phyloP scores from a whole-genome alignment of 1,140 invertebrate species.

The Littorina saxatilis region DNA sequence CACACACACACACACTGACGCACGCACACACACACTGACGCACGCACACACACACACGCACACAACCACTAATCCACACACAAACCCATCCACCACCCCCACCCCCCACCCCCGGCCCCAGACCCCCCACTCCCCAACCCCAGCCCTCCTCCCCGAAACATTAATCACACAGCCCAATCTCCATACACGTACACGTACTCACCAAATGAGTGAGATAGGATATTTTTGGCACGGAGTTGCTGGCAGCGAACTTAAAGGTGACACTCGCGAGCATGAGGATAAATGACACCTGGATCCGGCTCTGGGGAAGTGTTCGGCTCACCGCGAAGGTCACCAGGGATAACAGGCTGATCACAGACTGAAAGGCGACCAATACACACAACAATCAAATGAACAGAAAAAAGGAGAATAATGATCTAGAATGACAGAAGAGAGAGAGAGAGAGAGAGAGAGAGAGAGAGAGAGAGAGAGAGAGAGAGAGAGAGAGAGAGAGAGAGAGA shows the following conservation, averaged over 20 bases:
- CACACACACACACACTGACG: background rate
- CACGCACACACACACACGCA: too few species aligned
- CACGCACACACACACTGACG: too few species aligned
- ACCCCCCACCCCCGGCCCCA: background rate
- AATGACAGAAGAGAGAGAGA: too few species aligned
- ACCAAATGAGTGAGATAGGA: conserved; percentile 71
- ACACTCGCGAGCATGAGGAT: conserved; percentile 67
- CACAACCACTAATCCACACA: too few species aligned
- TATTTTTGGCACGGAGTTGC: conserved; percentile 69
- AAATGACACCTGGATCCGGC: conserved; percentile 69
- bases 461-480: conserved; percentile 4
- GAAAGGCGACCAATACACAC: background rate
- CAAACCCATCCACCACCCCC: background rate
- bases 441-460: background rate
- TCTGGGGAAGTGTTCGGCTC: conserved; percentile 51
- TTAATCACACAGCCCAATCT: background rate
- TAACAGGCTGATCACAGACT: conserved; percentile 65
- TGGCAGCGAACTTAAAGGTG: conserved; percentile 68
- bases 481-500: conserved; percentile 17
- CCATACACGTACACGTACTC: conserved; percentile 36
- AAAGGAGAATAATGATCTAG: background rate
- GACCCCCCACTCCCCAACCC: background rate
- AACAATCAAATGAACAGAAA: background rate
- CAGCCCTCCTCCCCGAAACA: background rate
- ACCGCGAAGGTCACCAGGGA: conserved; percentile 69